Conservation (phyloP, 2,113 vertebrate genomes). For the Ceratotherium simum region DNA sequence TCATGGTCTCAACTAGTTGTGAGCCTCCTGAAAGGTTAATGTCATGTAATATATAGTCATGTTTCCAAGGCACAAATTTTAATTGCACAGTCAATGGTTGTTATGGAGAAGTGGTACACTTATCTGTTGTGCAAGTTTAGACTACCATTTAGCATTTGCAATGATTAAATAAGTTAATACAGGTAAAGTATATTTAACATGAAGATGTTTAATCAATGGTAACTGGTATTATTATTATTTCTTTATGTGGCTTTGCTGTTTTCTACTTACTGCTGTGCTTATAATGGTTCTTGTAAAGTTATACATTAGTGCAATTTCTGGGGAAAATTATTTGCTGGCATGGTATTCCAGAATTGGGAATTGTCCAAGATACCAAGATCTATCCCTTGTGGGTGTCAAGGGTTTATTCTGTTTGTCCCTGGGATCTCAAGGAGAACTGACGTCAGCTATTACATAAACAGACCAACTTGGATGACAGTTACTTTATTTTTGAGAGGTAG, state of each 20-base stretch:
- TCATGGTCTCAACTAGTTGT: not conserved
- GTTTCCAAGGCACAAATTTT: not conserved
- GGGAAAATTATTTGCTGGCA: not conserved
- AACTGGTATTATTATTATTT: not conserved
- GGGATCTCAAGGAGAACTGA: not conserved
- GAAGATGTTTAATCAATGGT: not conserved
- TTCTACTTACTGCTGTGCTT: not conserved
- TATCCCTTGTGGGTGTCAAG: not conserved
- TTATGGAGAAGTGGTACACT: not conserved
- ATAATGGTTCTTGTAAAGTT: not conserved
- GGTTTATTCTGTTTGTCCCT: not conserved
- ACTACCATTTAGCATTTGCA: not conserved
- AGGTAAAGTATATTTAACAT: not conserved
- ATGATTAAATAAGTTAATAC: not conserved
- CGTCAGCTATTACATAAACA: not conserved
- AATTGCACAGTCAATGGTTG: not conserved
- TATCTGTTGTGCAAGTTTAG: not conserved
- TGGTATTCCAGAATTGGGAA: not conserved
- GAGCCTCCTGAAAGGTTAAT: not conserved
- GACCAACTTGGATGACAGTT: not conserved
- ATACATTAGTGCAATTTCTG: not conserved
- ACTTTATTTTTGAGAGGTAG: not conserved
- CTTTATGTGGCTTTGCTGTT: not conserved
- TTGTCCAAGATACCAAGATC: not conserved
- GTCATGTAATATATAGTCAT: not conserved